Conservation (phyloP, 2,797 vertebrate species). For the Trachurus trachurus region DNA sequence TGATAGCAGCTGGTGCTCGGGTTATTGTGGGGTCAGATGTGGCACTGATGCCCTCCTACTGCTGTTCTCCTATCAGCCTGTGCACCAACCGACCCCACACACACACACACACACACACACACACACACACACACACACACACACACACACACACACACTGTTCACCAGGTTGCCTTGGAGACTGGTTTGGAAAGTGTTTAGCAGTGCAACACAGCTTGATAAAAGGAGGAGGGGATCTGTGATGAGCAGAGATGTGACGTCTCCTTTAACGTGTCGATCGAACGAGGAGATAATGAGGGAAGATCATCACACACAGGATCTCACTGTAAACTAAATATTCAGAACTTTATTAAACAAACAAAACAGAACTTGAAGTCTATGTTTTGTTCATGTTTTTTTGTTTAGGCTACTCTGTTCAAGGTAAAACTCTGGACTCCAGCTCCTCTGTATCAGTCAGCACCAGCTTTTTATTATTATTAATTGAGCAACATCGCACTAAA, state of each 20-base stretch:
- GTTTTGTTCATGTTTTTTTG: not conserved
- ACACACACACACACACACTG: not conserved
- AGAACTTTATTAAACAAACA: not conserved
- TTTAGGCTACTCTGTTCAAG: not conserved
- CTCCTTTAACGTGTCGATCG: not conserved
- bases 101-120: no score
- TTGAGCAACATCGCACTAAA: no score
- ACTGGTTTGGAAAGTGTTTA: conserved; percentile 28
- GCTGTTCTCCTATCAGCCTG: conserved; percentile 1
- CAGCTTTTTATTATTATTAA: no score
- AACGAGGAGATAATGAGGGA: not conserved
- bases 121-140: no score
- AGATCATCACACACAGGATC: not conserved
- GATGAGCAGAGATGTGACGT: not conserved
- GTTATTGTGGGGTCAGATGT: conserved; percentile 39
- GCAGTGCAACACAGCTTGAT: not conserved
- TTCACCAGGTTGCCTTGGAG: conserved; percentile 47
- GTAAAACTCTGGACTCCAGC: not conserved
- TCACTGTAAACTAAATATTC: no score
- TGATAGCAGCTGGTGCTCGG: conserved; percentile 52
- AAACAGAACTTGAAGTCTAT: not conserved
- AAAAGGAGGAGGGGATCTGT: not conserved
- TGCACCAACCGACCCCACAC: not conserved
- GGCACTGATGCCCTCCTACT: conserved; percentile 28
- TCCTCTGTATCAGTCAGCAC: not conserved